A percentile compares a stretch with the other conserved stretches of the same genome.
These are phyloP conservation scores for Coptodon bakossiorum DNA, from an alignment of 2,113 vertebrate genomes.

Conservation along the genomic window DNA sequence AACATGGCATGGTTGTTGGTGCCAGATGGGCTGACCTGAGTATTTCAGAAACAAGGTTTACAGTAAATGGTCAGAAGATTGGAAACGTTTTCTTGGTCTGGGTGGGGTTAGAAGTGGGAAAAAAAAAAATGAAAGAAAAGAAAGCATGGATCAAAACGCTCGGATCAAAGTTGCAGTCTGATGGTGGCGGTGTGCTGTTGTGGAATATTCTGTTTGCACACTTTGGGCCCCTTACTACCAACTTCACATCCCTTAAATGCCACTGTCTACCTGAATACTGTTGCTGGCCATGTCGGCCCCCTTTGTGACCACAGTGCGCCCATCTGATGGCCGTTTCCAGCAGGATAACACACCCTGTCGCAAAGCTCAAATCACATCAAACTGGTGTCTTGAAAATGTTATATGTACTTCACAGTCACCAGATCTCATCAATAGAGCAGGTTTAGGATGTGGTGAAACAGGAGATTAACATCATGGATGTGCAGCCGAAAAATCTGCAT, in stretches of 20 bases:
- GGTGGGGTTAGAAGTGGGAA: background rate
- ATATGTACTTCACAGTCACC: background rate
- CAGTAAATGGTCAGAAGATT: background rate
- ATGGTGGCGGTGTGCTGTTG: background rate
- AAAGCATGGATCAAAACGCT: background rate
- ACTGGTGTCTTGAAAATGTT: background rate
- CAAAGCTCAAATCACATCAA: background rate
- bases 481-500: background rate
- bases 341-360: accelerated
- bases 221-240: background rate
- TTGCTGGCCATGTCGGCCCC: background rate
- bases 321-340: background rate
- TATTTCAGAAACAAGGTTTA: background rate
- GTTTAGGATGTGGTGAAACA: background rate
- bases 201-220: background rate
- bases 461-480: background rate
- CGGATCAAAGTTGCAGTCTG: background rate
- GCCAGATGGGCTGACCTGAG: background rate
- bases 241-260: background rate
- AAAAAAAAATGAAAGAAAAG: background rate
- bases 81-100: background rate
- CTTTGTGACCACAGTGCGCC: background rate
- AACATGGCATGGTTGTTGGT: background rate
- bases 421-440: background rate
- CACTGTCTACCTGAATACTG: background rate